A percentile compares a stretch with the other conserved stretches of the same genome.
phyloP scores from a whole-genome alignment of 2,113 vertebrate genomes.

The Mus musculus region DNA sequence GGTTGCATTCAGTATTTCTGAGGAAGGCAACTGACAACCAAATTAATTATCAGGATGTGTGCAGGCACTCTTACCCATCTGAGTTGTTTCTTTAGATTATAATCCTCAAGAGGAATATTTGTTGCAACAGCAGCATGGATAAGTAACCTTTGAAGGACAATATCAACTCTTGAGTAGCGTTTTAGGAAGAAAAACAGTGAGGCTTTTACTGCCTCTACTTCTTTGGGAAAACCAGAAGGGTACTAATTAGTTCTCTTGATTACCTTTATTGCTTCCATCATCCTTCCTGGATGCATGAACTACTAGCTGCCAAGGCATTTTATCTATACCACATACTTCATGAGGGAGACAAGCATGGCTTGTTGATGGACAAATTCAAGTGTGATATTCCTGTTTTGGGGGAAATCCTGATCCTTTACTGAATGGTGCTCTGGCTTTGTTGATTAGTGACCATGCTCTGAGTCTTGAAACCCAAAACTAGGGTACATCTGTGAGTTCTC shows the following conservation, averaged over 20 bases:
- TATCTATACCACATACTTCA: not conserved
- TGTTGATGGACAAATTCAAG: conserved; percentile 31
- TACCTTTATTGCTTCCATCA: not conserved
- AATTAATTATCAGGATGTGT: not conserved
- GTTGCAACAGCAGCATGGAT: not conserved
- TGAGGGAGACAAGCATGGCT: conserved; percentile 13
- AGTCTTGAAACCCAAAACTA: not conserved
- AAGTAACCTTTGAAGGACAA: conserved; percentile 38
- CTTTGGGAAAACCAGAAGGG: not conserved
- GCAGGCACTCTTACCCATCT: not conserved
- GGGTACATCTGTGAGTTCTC: conserved; percentile 30
- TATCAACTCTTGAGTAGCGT: not conserved
- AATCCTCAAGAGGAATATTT: conserved; percentile 36
- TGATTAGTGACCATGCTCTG: conserved; percentile 23
- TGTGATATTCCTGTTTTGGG: not conserved
- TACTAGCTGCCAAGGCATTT: not conserved
- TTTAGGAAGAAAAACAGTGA: not conserved
- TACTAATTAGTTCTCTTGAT: conserved; percentile 45
- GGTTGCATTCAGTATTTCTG: not conserved
- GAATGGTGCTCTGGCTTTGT: not conserved
- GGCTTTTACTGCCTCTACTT: not conserved
- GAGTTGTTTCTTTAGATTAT: not conserved
- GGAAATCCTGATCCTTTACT: not conserved
- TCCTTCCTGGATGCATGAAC: not conserved
- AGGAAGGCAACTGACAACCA: not conserved